These are phyloP conservation scores for Botia almorhae DNA, from an alignment of 2,797 vertebrate genomes.

Conservation along the genomic window DNA sequence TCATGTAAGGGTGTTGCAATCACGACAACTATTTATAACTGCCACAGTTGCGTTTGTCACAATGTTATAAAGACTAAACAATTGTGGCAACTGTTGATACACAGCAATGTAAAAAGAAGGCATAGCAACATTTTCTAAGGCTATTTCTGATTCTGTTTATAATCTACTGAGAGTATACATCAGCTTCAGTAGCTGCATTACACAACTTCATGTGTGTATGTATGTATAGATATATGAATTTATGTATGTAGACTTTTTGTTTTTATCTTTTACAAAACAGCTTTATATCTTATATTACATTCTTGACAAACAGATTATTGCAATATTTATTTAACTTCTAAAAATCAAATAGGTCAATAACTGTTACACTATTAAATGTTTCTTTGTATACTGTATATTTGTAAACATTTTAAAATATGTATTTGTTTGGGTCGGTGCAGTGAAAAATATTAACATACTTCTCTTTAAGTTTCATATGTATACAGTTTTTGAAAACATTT, in stretches of 20 bases:
- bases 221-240: neutral
- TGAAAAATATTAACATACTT: too few species aligned
- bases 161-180: slow-evolving; percentile 21
- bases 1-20: slow-evolving; percentile 53
- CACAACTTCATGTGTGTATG: neutral
- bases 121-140: slow-evolving; percentile 33
- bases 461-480: too few species aligned
- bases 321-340: neutral
- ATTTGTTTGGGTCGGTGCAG: too few species aligned
- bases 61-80: slow-evolving; percentile 45
- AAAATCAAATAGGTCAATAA: neutral
- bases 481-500: too few species aligned
- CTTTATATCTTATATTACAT: too few species aligned
- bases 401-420: too few species aligned
- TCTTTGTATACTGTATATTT: too few species aligned
- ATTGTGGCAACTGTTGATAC: slow-evolving; percentile 48
- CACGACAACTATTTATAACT: slow-evolving; percentile 51
- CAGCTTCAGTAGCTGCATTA: slow-evolving; percentile 5
- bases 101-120: slow-evolving; percentile 46
- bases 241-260: neutral
- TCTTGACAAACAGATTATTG: neutral
- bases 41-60: slow-evolving; percentile 17
- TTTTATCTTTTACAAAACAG: neutral
- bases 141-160: slow-evolving; percentile 23
- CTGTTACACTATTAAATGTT: neutral